phyloP scores from a whole-genome alignment of 2,113 vertebrate species.

The Trichomycterus rosablanca region DNA sequence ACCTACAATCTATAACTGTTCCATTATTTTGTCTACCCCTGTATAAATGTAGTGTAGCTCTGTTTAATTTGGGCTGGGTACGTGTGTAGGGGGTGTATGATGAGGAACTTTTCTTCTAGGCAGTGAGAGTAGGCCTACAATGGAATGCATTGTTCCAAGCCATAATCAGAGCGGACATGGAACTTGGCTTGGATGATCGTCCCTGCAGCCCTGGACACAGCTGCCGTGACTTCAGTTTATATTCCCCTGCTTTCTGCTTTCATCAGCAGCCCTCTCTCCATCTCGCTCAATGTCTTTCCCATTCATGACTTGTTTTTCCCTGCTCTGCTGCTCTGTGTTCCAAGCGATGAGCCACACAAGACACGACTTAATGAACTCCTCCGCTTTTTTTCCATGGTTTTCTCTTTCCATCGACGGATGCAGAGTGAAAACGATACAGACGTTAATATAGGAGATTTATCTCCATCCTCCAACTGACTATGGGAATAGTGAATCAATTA shows the following conservation, averaged over 20 bases:
- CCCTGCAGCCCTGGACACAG: constrained; percentile 65
- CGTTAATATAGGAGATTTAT: constrained; percentile 10
- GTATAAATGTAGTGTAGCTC: constrained; percentile 11
- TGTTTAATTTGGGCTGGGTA: constrained; percentile 20
- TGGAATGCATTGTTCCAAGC: constrained; percentile 66
- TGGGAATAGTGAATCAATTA: constrained; percentile 8
- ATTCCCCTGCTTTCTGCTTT: constrained; percentile 51
- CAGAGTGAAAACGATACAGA: background rate
- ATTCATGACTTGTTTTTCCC: constrained; percentile 38
- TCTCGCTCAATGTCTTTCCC: constrained; percentile 40
- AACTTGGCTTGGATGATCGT: constrained; percentile 65
- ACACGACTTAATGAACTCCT: constrained; percentile 17
- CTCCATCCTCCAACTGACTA: constrained; percentile 5
- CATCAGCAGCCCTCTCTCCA: constrained; percentile 44
- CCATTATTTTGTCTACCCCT: too few relatives aligned
- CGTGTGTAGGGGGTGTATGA: constrained; percentile 32
- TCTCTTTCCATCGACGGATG: constrained; percentile 14
- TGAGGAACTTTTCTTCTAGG: constrained; percentile 40
- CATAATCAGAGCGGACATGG: constrained; percentile 70
- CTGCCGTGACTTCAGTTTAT: constrained; percentile 62
- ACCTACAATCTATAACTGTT: too few relatives aligned
- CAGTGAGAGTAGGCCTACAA: constrained; percentile 57
- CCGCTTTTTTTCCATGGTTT: constrained; percentile 7
- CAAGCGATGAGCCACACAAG: constrained; percentile 16
- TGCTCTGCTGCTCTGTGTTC: constrained; percentile 8